Evolutionary conservation across 2,113 vertebrate genomes (phyloP).

Genomic region (Chaenogobius annularis): DNA sequence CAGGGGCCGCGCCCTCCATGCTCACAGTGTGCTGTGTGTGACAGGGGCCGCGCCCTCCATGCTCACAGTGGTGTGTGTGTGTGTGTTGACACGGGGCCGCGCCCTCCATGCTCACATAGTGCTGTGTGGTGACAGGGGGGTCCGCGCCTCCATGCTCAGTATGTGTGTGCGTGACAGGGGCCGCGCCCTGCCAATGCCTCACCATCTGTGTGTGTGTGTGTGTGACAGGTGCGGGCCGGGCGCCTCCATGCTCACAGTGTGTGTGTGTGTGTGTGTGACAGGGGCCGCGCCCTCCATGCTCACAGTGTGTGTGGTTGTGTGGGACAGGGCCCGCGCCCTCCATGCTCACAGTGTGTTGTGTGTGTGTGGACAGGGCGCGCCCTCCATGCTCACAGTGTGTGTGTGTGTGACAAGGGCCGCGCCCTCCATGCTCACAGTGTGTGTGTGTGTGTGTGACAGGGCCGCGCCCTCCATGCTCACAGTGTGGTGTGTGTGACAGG

Average conservation of each 20-base stretch:
- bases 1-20: no score
- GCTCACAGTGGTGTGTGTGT: conserved; percentile 51
- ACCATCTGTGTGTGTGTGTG: background rate
- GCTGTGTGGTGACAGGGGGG: background rate
- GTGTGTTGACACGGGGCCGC: no score
- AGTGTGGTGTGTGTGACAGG: background rate
- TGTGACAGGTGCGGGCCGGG: no score
- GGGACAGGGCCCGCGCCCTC: no score
- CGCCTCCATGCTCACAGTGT: no score
- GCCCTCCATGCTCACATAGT: no score
- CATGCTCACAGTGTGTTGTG: background rate
- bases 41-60: conserved; percentile 62
- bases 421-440: conserved; percentile 71
- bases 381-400: conserved; percentile 68
- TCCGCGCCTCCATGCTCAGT: no score
- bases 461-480: no score
- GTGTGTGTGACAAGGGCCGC: conserved; percentile 22
- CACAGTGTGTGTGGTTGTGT: conserved; percentile 45
- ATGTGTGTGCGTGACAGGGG: background rate
- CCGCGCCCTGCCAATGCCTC: no score
- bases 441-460: background rate
- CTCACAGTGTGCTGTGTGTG: background rate
- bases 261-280: background rate
- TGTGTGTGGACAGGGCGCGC: conserved; percentile 30
- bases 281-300: conserved; percentile 67